Base-by-base conservation (phyloP, 2,797 vertebrate species). In the Smutsia gigantea region DNA sequence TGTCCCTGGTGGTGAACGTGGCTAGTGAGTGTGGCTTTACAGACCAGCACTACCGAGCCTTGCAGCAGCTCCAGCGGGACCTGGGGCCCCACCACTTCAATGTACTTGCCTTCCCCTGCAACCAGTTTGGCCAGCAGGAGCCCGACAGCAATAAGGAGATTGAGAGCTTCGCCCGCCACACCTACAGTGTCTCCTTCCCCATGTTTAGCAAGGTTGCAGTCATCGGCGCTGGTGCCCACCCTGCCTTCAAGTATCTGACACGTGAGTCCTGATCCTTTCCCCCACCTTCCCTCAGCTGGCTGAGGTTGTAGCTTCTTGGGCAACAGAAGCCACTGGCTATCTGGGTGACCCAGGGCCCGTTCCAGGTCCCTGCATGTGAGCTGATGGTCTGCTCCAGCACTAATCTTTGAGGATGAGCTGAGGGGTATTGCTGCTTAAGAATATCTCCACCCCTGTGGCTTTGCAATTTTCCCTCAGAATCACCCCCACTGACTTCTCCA, bases 71-170 rank as follows among this genome's bases (percentile, higher is more conserved):
- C 19, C 99, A 99, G 98, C 98, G 98, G 74, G 99, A 99, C 97
- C 98, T 99, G 1, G 99, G 99, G 5, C 98, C 99, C 0, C 99
- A 99, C 78, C 99, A 99, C 98, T 99, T 99, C 98, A 99, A 99
- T 0, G 99, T 99, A 37, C 98, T 99, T 89, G 99, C 99, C 10
- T 99, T 99, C 97, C 99, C 99, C 31, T 99, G 99, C 98, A 99
- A 99, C 98, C 99, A 99, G 98, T 99, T 99, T 89, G 99, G 99
- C 42, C 99, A 99, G 95, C 99, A 99, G 98, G 99, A 99, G 97
- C 99, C 99, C 0, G 99, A 99, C 94, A 99, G 98, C 46, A 99
- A 99, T 98, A 99, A 98, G 95, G 99, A 99, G 97, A 99, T 99
- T 0, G 99, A 99, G 98, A 99, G 97, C 96, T 99, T 99, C 72